These are phyloP conservation scores for Phalacrocorax brasilianus DNA, from an alignment of 2,113 vertebrate species.

Conservation along the genomic window DNA sequence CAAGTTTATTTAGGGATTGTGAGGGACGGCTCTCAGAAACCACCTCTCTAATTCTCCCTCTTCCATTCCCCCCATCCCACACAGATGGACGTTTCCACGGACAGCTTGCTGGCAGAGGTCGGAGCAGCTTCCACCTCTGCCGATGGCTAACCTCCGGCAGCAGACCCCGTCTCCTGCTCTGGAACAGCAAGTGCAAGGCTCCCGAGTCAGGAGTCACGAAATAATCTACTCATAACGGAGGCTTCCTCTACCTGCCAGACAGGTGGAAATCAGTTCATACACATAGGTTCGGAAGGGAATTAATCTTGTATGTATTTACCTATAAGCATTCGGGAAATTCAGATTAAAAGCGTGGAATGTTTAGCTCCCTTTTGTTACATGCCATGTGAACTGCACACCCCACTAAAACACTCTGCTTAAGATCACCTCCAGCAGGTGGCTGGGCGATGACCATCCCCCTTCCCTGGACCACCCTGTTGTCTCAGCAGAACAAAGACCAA, in stretches of 20 bases:
- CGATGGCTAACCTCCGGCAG: background rate
- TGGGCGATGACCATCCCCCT: background rate
- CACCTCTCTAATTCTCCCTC: background rate
- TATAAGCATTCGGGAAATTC: background rate
- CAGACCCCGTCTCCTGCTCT: background rate
- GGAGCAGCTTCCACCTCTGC: background rate
- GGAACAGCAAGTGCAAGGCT: background rate
- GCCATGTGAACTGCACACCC: background rate
- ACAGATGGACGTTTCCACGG: rapidly evolving
- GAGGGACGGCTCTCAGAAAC: background rate
- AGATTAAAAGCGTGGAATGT: background rate
- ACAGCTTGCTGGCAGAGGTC: background rate
- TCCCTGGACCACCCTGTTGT: background rate
- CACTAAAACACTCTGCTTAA: background rate
- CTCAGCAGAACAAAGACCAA: background rate
- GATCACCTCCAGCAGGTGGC: background rate
- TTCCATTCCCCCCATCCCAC: background rate
- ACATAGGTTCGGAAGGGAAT: background rate
- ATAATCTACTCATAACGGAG: background rate
- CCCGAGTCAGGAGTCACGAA: background rate
- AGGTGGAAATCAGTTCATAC: background rate
- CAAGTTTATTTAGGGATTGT: conserved; percentile 20
- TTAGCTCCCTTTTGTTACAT: background rate
- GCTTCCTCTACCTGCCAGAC: background rate
- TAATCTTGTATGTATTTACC: too few relatives aligned